These are phyloP conservation scores for Copidosoma aretas DNA, from an alignment of 2,888 invertebrate genomes.

Conservation along the genomic window DNA sequence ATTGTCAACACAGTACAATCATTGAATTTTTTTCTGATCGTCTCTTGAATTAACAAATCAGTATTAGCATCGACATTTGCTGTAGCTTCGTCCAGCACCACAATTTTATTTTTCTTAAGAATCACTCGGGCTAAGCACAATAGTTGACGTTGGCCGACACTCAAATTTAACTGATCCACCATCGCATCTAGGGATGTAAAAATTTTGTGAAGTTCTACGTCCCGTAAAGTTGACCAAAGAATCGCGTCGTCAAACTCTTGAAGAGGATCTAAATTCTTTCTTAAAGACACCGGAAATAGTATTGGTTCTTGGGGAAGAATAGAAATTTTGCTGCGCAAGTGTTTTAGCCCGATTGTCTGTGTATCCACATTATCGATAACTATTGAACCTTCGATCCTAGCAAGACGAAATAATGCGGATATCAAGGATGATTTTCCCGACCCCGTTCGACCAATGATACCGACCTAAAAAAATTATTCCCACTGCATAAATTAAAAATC, in stretches of 20 bases:
- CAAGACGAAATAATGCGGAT: slow-evolving; percentile 73
- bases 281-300: slow-evolving; percentile 66
- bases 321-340: slow-evolving; percentile 59
- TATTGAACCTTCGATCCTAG: slow-evolving; percentile 71
- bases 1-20: slow-evolving; percentile 68
- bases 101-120: slow-evolving; percentile 80
- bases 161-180: slow-evolving; percentile 75
- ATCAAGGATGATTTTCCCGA: slow-evolving; percentile 76
- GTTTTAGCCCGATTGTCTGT: slow-evolving; percentile 37
- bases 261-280: slow-evolving; percentile 74
- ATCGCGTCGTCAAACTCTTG: slow-evolving; percentile 62
- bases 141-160: slow-evolving; percentile 88
- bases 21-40: slow-evolving; percentile 65
- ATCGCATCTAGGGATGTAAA: slow-evolving; percentile 66
- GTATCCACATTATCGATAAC: slow-evolving; percentile 73
- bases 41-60: slow-evolving; percentile 66
- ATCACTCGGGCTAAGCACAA: slow-evolving; percentile 89
- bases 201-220: slow-evolving; percentile 76
- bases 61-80: slow-evolving; percentile 89
- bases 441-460: slow-evolving; percentile 71
- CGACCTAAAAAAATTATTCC: slow-evolving; percentile 63
- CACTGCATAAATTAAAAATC: not conserved
- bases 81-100: slow-evolving; percentile 91
- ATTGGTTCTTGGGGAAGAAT: slow-evolving; percentile 71
- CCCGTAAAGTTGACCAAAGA: slow-evolving; percentile 65